These are phyloP conservation scores for Harpagifer antarcticus DNA, from an alignment of 2,797 vertebrate species.

Conservation along the genomic window DNA sequence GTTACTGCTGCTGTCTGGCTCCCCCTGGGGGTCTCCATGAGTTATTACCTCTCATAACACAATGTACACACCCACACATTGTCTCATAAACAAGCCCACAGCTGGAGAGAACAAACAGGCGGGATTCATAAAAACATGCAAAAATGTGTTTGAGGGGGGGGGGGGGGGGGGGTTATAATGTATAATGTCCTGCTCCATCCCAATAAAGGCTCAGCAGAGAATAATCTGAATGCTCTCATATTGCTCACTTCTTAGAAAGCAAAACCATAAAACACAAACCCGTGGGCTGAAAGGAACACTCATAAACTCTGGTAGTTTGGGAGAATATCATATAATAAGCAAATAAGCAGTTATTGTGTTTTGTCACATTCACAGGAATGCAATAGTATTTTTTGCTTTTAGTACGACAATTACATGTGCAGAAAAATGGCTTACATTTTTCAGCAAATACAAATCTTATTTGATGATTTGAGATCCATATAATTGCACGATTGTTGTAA, in stretches of 20 bases:
- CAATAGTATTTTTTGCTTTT: not conserved
- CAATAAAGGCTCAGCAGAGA: constrained; percentile 18
- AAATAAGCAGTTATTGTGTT: not conserved
- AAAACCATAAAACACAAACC: constrained; percentile 26
- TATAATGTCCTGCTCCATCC: constrained; percentile 24
- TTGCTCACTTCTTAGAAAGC: not conserved
- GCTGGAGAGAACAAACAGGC: constrained; percentile 47
- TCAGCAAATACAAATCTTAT: not conserved
- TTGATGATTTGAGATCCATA: not conserved
- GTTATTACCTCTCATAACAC: constrained; percentile 67
- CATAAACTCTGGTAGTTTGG: constrained; percentile 26
- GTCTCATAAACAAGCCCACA: constrained; percentile 53
- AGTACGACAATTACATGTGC: not conserved
- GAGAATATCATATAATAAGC: not conserved
- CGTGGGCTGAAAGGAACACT: constrained; percentile 22
- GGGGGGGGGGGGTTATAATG: too few relatives aligned
- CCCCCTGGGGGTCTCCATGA: constrained; percentile 73
- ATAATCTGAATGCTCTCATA: not conserved
- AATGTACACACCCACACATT: constrained; percentile 29
- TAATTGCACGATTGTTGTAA: constrained; percentile 12
- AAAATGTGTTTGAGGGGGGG: constrained; percentile 2
- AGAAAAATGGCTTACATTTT: not conserved
- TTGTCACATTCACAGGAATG: constrained; percentile 2
- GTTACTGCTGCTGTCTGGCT: constrained; percentile 68
- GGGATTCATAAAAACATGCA: constrained; percentile 18